phyloP scores from a whole-genome alignment of 1,140 invertebrate species.

The Aleiodes sp. region DNA sequence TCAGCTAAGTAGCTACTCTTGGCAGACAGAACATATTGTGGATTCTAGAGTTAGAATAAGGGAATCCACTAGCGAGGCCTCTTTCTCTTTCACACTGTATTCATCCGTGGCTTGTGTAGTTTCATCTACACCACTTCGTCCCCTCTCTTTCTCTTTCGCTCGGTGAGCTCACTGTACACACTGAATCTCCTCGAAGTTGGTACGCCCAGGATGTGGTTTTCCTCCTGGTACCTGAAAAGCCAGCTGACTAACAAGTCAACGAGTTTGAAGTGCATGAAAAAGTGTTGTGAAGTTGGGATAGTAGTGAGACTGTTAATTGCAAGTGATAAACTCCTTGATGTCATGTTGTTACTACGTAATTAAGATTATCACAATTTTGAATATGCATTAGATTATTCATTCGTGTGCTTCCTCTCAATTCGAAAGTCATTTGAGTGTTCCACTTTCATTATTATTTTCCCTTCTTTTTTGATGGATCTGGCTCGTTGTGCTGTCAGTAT shows the following conservation, averaged over 20 bases:
- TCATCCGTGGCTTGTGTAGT: not conserved
- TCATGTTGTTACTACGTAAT: too few species aligned
- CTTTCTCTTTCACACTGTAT: not conserved
- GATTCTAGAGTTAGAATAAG: conserved; percentile 46
- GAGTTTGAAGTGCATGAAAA: not conserved
- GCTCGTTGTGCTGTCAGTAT: too few species aligned
- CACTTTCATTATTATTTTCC: too few species aligned
- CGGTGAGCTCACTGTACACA: not conserved
- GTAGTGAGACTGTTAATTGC: too few species aligned
- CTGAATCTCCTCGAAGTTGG: conserved; percentile 23
- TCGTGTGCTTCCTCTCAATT: too few species aligned
- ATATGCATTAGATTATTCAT: too few species aligned
- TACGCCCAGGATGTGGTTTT: conserved; percentile 44
- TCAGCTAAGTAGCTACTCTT: conserved; percentile 43
- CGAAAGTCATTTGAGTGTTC: too few species aligned
- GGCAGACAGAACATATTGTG: conserved; percentile 35
- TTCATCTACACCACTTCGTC: not conserved
- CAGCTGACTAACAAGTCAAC: conserved; percentile 13
- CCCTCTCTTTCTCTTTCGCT: conserved; percentile 15
- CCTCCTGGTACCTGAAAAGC: conserved; percentile 40
- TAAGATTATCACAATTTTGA: too few species aligned
- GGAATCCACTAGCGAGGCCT: conserved; percentile 20
- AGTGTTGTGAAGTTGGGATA: too few species aligned
- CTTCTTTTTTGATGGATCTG: too few species aligned
- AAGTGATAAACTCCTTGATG: too few species aligned